Evolutionary conservation across 2,888 invertebrate species (phyloP), one percentile per base, ranked within the genome.

Genomic region (Callyntrura sp.): DNA sequence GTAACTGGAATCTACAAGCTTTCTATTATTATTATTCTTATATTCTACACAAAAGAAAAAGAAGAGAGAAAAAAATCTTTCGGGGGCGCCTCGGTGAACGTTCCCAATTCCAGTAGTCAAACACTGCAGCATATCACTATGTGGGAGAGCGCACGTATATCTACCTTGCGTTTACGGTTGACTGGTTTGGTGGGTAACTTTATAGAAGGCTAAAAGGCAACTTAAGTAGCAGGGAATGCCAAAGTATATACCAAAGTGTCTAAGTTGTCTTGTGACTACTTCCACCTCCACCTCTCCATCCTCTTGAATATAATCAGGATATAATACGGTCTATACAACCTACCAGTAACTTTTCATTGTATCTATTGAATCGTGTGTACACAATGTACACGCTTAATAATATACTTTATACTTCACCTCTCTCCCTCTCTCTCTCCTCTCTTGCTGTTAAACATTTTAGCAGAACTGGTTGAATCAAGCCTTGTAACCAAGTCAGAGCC

Each of bases 101-200:
- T 79, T 79, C 20, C 25, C 8, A 12, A 35, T 82, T 45, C 17
- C 35, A 35, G 45, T 60, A 45, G 20, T 17, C 4, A 45, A 28
- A 65, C 28, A 65, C n/a, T 2, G 12, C 20, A 11, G 51, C 12
- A 55, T 48, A 23, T 51, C 17, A 2, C 14, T 76, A 55, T 55
- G 12, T 55, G n/a, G 11, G n/a, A 14, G 5, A 14, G 8, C 57
- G 11, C 45, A 57, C 35, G 43, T 55, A 28, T 23, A 1, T 20
- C n/a, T 3, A n/a, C n/a, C 23, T 14, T 89, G 85, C 82, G 70
- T 55, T 90, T 68, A 85, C 43, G 85, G 81, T 85, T 90, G 81
- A 90, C 81, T 90, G 85, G 73, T 48, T 48, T 45, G 20, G 65
- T 43, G 83, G 65, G 45, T 43, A 88, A 83, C 76, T 83, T 83